Conservation (phyloP, 1,140 invertebrate genomes). For the Drosophila kurseongensis region DNA sequence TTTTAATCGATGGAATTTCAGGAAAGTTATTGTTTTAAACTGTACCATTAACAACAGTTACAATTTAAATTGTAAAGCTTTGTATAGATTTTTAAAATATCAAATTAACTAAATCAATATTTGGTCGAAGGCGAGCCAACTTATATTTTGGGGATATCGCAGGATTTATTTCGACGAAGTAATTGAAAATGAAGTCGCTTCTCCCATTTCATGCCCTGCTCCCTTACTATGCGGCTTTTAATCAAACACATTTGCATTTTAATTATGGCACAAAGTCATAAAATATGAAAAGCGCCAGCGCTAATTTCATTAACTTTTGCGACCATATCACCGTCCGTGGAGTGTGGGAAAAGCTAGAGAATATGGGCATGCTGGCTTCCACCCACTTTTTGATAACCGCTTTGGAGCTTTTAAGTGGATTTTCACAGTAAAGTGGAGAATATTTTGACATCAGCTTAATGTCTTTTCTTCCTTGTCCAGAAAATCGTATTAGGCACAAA, state of each 20-base stretch:
- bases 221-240: constrained; percentile 32
- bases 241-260: constrained; percentile 59
- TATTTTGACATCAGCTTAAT: background rate
- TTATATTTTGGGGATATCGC: background rate
- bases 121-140: background rate
- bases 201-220: background rate
- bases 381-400: constrained; percentile 3
- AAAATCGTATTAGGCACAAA: constrained; percentile 3
- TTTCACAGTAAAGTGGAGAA: background rate
- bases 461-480: background rate
- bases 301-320: constrained; percentile 52
- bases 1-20: no score
- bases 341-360: constrained; percentile 3
- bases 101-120: background rate
- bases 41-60: no score
- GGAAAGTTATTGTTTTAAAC: no score
- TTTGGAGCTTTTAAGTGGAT: constrained; percentile 11
- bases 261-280: constrained; percentile 52
- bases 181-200: constrained; percentile 16
- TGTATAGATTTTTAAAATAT: no score
- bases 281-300: constrained; percentile 46
- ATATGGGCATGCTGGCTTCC: background rate
- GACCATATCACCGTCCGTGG: constrained; percentile 22
- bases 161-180: background rate
- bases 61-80: no score